These are phyloP conservation scores for Eutolmus rufibarbis DNA, from an alignment of 2,888 invertebrate genomes.

Conservation along the genomic window DNA sequence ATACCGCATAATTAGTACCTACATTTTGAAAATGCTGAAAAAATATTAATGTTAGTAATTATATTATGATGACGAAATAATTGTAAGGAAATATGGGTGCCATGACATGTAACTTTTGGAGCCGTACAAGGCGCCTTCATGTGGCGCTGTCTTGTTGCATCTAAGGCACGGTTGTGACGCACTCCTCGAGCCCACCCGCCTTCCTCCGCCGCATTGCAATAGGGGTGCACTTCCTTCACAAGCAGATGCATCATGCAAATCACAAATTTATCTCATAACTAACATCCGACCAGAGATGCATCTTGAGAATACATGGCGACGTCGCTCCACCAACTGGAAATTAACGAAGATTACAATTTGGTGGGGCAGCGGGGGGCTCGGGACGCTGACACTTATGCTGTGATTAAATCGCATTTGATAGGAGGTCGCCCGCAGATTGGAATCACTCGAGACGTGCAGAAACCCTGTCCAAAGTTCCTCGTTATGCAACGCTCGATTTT, in stretches of 20 bases:
- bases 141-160: too few relatives aligned
- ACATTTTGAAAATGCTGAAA: too few relatives aligned
- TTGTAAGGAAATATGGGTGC: too few relatives aligned
- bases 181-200: too few relatives aligned
- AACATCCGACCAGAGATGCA: not conserved
- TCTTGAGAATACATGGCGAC: not conserved
- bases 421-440: conserved; percentile 12
- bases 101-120: too few relatives aligned
- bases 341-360: not conserved
- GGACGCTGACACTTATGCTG: not conserved
- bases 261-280: not conserved
- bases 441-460: conserved; percentile 1
- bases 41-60: too few relatives aligned
- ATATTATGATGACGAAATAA: too few relatives aligned
- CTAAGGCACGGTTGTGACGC: too few relatives aligned
- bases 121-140: too few relatives aligned
- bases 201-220: not conserved
- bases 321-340: not conserved
- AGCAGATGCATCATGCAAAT: conserved; percentile 8
- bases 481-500: not conserved
- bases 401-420: conserved; percentile 26
- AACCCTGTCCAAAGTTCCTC: not conserved
- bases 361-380: not conserved
- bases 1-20: too few relatives aligned
- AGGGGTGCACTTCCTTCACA: not conserved